Evolutionary conservation across 2,113 vertebrate genomes (phyloP).

Genomic region (Riparia riparia): DNA sequence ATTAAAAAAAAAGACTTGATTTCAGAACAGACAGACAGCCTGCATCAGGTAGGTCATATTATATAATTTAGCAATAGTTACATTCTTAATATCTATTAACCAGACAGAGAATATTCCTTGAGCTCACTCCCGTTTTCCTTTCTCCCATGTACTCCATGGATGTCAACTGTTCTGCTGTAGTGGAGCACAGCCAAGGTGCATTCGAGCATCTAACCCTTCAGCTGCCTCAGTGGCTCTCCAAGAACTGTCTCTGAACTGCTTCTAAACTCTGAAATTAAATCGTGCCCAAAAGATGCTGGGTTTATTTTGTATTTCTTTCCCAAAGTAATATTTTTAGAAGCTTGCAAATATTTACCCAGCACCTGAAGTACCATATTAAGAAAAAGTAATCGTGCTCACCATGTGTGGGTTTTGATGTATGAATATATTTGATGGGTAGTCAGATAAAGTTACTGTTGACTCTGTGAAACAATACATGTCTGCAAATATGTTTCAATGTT

Average conservation of each 20-base stretch:
- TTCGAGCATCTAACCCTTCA: neutral
- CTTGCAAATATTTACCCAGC: neutral
- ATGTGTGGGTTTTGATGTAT: neutral
- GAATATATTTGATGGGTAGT: neutral
- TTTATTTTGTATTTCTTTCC: neutral
- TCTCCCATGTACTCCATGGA: rapidly evolving
- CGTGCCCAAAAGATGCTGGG: neutral
- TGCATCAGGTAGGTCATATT: neutral
- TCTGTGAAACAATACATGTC: neutral
- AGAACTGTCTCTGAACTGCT: neutral
- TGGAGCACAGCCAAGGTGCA: neutral
- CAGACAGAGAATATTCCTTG: neutral
- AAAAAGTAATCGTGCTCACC: neutral
- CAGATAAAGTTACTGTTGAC: neutral
- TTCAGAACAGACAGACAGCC: neutral
- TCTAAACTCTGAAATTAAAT: neutral
- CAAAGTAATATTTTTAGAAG: neutral
- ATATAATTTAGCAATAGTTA: neutral
- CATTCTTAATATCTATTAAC: neutral
- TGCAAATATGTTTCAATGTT: neutral
- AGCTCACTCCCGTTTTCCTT: neutral
- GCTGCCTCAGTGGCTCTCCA: neutral
- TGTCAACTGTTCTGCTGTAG: neutral
- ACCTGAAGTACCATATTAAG: neutral
- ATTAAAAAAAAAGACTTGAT: neutral